Evolutionary conservation across 1,140 invertebrate genomes (phyloP).

Genomic region (Zaprionus camerounensis): DNA sequence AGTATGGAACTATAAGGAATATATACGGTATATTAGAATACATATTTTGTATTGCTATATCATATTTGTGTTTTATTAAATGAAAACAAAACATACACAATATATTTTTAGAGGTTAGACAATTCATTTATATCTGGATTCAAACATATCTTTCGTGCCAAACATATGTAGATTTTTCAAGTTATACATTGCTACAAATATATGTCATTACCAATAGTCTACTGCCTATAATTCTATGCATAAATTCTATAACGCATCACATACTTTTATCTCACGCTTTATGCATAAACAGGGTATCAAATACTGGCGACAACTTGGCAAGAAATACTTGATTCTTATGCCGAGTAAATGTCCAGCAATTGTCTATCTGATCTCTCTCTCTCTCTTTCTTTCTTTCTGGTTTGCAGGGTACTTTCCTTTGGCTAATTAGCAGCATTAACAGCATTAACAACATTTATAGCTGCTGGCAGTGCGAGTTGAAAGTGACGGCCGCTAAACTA

Average conservation of each 20-base stretch:
- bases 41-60: too few species aligned
- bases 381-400: background rate
- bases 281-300: conserved; percentile 12
- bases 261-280: background rate
- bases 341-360: conserved; percentile 61
- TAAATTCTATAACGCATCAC: background rate
- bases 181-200: too few species aligned
- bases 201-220: too few species aligned
- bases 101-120: too few species aligned
- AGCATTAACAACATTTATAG: conserved; percentile 58
- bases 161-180: too few species aligned
- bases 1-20: too few species aligned
- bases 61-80: too few species aligned
- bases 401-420: conserved; percentile 39
- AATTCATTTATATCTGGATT: too few species aligned
- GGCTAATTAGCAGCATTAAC: conserved; percentile 65
- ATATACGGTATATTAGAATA: too few species aligned
- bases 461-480: conserved; percentile 40
- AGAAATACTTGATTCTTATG: conserved; percentile 30
- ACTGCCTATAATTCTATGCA: too few species aligned
- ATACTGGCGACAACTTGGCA: conserved; percentile 16
- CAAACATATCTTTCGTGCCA: too few species aligned
- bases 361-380: conserved; percentile 25
- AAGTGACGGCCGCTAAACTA: conserved; percentile 36
- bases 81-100: too few species aligned